Evolutionary conservation across 2,113 vertebrate species (phyloP).

Genomic region (Oryzias celebensis): DNA sequence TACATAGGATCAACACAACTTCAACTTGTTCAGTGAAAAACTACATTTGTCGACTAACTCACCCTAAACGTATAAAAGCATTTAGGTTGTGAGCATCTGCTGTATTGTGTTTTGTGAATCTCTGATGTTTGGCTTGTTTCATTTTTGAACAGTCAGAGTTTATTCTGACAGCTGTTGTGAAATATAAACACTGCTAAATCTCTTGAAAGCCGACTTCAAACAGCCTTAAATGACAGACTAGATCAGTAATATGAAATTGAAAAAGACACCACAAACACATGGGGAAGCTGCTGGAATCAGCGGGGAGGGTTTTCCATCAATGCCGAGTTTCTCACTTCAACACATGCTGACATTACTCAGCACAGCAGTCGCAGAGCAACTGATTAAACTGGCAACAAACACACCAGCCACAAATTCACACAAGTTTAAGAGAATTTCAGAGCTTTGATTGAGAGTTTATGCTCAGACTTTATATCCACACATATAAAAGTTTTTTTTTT

Average conservation of each 20-base stretch:
- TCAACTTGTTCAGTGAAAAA: too few relatives aligned
- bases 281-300: conserved; percentile 50
- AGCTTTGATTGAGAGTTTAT: too few relatives aligned
- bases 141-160: too few relatives aligned
- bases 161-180: too few relatives aligned
- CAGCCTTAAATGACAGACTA: not conserved
- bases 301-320: conserved; percentile 28
- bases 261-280: conserved; percentile 7
- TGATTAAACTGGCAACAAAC: conserved; percentile 33
- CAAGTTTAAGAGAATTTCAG: not conserved
- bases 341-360: conserved; percentile 63
- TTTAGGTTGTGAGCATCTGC: too few relatives aligned
- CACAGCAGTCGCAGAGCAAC: conserved; percentile 49
- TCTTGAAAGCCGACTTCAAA: not conserved
- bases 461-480: too few relatives aligned
- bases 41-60: too few relatives aligned
- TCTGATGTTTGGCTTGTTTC: too few relatives aligned
- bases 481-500: not conserved
- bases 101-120: too few relatives aligned
- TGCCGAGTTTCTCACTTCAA: conserved; percentile 37
- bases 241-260: not conserved
- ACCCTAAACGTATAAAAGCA: too few relatives aligned
- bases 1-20: too few relatives aligned
- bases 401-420: not conserved
- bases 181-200: not conserved